Evolutionary conservation across 1,140 invertebrate genomes (phyloP).

Genomic region (Panagrolaimus sp.): DNA sequence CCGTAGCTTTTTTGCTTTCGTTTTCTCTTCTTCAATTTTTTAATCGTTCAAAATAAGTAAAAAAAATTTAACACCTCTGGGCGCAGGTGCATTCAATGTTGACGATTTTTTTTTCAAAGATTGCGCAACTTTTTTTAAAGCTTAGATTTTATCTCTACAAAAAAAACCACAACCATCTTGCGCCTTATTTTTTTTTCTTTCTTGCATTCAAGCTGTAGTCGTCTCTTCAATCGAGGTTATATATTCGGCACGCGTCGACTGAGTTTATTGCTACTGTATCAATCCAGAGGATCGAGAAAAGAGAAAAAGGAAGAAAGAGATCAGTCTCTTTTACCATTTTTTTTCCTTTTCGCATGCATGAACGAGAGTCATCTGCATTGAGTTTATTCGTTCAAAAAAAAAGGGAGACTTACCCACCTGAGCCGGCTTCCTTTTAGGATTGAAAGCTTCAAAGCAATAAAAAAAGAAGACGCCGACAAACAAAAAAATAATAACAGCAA

Average conservation of each 20-base stretch:
- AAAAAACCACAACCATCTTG: background rate
- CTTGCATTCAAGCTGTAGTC: no score
- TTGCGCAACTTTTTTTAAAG: slow-evolving; percentile 16
- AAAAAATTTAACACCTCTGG: background rate
- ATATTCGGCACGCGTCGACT: slow-evolving; percentile 8
- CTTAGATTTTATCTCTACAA: background rate
- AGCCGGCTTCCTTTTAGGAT: background rate
- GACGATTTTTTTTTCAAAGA: background rate
- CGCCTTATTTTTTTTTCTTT: background rate
- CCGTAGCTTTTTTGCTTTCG: background rate
- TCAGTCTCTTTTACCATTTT: no score
- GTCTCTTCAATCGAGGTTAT: background rate
- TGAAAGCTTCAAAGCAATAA: background rate
- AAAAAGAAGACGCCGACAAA: no score
- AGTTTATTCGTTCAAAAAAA: background rate
- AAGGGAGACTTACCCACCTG: background rate
- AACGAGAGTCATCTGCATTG: slow-evolving; percentile 5
- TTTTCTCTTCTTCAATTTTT: no score
- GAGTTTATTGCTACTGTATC: slow-evolving; percentile 3
- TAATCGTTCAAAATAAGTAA: background rate
- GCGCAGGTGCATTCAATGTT: background rate
- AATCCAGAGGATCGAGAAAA: background rate
- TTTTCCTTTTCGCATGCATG: background rate
- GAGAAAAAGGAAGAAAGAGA: no score
- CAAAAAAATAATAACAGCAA: background rate